phyloP scores from a whole-genome alignment of 2,888 invertebrate genomes.

The Drosophila robusta region DNA sequence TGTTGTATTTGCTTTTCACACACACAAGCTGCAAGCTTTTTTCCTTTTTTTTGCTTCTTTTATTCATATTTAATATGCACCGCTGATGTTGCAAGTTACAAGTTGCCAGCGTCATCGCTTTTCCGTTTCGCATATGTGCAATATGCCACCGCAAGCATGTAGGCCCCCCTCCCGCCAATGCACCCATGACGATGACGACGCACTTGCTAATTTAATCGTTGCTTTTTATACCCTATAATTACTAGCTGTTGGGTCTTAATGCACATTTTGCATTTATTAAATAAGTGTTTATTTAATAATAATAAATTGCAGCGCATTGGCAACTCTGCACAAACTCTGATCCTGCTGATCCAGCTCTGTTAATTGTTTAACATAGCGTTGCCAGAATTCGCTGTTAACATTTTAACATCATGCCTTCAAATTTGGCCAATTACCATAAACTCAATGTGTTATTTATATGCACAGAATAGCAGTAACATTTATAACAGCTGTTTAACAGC shows the following conservation, averaged over 20 bases:
- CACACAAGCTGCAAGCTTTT: slow-evolving; percentile 40
- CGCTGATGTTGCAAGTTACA: slow-evolving; percentile 79
- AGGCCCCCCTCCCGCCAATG: too few relatives aligned
- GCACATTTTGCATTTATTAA: not conserved
- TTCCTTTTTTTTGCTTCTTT: slow-evolving; percentile 35
- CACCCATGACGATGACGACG: slow-evolving; percentile 32
- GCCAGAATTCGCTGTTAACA: too few relatives aligned
- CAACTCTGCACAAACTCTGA: not conserved
- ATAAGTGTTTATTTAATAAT: not conserved
- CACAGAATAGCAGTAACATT: not conserved
- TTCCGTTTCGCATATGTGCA: slow-evolving; percentile 71
- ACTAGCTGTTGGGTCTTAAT: not conserved
- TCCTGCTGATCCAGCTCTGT: not conserved
- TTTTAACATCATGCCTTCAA: not conserved
- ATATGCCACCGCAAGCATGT: slow-evolving; percentile 44
- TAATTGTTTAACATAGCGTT: not conserved
- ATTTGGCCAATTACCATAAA: not conserved
- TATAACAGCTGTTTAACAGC: slow-evolving; percentile 17
- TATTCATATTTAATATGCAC: slow-evolving; percentile 71
- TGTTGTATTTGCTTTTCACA: slow-evolving; percentile 58
- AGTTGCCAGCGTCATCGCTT: slow-evolving; percentile 68
- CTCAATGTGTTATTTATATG: not conserved
- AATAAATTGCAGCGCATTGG: not conserved
- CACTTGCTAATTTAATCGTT: slow-evolving; percentile 74
- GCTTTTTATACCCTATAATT: slow-evolving; percentile 45